Conservation (phyloP, 1,140 invertebrate species). For the Polypedilum pembai region DNA sequence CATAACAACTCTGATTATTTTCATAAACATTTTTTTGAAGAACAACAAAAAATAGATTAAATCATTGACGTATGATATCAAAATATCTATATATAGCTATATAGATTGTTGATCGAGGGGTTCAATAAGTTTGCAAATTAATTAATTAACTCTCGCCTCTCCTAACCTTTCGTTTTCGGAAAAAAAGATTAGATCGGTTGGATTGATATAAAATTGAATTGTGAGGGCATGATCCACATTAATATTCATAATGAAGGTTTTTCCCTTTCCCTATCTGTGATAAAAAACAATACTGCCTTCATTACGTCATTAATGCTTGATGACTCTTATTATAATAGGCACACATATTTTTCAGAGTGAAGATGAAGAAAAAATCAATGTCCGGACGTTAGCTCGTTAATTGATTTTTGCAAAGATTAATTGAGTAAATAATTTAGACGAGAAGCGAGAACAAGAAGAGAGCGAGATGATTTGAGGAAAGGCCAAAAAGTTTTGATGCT, state of each 20-base stretch:
- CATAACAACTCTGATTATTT: too few relatives aligned
- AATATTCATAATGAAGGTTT: not conserved
- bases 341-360: too few relatives aligned
- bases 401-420: constrained; percentile 1
- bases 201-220: not conserved
- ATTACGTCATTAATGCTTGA: constrained; percentile 3
- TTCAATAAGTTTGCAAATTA: not conserved
- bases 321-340: not conserved
- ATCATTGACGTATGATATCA: too few relatives aligned
- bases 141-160: not conserved
- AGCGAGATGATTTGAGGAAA: constrained; percentile 2
- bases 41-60: too few relatives aligned
- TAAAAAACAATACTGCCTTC: not conserved
- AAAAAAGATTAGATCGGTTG: too few relatives aligned
- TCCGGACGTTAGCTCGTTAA: not conserved
- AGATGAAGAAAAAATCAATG: too few relatives aligned
- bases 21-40: too few relatives aligned
- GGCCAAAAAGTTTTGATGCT: not conserved
- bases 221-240: not conserved
- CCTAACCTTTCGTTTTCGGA: not conserved
- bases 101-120: not conserved
- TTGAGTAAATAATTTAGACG: not conserved
- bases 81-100: not conserved
- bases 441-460: not conserved
- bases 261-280: not conserved